Base-by-base conservation (phyloP, 2,797 vertebrate genomes). In the Lagocephalus sceleratus region DNA sequence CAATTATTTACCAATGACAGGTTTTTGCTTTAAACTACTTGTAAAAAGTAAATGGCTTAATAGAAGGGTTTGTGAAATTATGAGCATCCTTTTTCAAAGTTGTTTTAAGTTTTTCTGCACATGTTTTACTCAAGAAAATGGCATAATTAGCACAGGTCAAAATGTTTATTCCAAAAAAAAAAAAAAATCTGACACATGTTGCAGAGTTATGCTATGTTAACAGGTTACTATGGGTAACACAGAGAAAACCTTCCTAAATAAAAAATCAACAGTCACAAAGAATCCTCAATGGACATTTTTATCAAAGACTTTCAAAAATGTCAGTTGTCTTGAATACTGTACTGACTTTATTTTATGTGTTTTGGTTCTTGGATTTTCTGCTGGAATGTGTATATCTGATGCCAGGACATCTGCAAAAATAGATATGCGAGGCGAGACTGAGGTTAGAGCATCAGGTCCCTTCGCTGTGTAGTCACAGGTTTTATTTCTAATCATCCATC, bases 1-100 rank as follows among this genome's bases (percentile, higher is more conserved):
- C 48, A 41, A 1, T 22, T 17, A n/a, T 67, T 63, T 76, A 69
- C 66, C 41, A 58, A 53, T 54, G 46, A 57, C 2, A 52, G 29
- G 8, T 23, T 44, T 26, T n/a, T 21, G 21, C 39, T 55, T 16
- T 42, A 26, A 26, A 9, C 26, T 26, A 26, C 15, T 17, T 42
- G 2, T 3, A 19, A 42, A 42, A 2, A 7, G 12, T 7, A 44
- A 32, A 5, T 25, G n/a, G 47, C 7, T 25, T 5, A 25, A 25
- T 25, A 7, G 23, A 25, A 4, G 4, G 41, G 68, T 52, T 52
- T 63, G 32, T 59, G 11, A 60, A 60, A 56, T 57, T 35, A 38
- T 20, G 7, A 17, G 19, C n/a, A 17, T 16, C 39, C 47, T 56
- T 67, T 68, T 68, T 53, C 16, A 26, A 11, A 5, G 29, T 49